A percentile compares a stretch with the other conserved stretches of the same genome.
Evolutionary conservation across 2,797 vertebrate genomes (phyloP).

Genomic region (Fundulus diaphanus): DNA sequence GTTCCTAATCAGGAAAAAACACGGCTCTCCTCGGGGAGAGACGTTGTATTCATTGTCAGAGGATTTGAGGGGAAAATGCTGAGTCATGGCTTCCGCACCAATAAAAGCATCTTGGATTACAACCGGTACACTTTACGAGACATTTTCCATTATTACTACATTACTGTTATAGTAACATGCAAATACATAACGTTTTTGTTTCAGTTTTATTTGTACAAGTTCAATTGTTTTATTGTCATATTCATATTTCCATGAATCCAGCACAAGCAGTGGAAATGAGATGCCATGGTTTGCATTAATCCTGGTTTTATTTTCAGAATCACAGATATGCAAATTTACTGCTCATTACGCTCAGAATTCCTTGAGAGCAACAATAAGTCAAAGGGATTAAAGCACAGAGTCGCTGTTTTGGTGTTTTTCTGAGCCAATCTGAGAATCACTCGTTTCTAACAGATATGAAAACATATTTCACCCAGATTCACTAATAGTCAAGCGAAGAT

Average conservation of each 20-base stretch:
- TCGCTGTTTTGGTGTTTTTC: neutral
- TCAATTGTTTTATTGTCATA: too few relatives aligned
- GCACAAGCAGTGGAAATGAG: neutral
- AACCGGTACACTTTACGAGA: neutral
- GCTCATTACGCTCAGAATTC: neutral
- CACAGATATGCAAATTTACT: neutral
- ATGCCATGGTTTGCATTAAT: neutral
- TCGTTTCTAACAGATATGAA: neutral
- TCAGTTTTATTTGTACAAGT: too few relatives aligned
- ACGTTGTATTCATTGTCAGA: neutral
- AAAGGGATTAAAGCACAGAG: too few relatives aligned
- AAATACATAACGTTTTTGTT: neutral
- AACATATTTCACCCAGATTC: neutral
- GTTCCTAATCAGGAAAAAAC: neutral
- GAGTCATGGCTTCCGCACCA: neutral
- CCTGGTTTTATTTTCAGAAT: neutral
- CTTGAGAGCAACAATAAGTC: neutral
- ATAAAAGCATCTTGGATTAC: neutral
- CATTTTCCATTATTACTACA: neutral
- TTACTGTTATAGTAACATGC: neutral
- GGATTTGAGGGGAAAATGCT: neutral
- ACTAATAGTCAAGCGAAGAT: neutral
- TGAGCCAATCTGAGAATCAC: neutral
- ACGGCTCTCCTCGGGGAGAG: neutral
- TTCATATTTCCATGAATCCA: neutral